Percentiles rank a stretch among this genome's conserved stretches.
Conservation (phyloP, 2,113 vertebrate genomes). For the Poeciliopsis retropinna region DNA sequence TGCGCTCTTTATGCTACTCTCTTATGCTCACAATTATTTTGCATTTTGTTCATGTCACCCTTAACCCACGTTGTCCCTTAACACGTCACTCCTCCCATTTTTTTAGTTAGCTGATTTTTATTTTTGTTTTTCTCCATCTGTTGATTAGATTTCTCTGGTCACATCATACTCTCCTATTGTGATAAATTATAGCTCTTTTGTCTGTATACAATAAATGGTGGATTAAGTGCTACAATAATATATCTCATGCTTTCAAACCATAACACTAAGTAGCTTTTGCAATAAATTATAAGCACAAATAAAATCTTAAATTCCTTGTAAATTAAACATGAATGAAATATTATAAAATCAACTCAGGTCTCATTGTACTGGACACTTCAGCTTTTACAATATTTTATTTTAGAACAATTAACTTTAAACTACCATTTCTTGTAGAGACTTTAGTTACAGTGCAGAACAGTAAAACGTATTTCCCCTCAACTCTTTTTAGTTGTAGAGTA, state of each 20-base stretch:
- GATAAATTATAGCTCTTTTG: neutral
- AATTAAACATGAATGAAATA: neutral
- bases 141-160: constrained; percentile 10
- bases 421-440: neutral
- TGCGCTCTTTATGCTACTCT: too few species aligned
- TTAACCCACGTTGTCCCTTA: neutral
- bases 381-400: neutral
- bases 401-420: neutral
- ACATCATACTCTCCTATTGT: neutral
- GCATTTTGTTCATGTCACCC: neutral
- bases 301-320: neutral
- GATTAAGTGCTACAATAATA: neutral
- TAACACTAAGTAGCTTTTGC: too few species aligned
- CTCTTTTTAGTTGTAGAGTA: neutral
- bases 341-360: neutral
- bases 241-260: neutral
- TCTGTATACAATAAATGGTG: neutral
- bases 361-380: neutral
- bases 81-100: constrained; percentile 4
- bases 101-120: neutral
- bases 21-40: neutral
- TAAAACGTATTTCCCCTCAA: neutral
- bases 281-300: constrained; percentile 2
- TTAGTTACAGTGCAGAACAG: neutral
- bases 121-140: neutral